Conservation (phyloP, 2,797 vertebrate genomes). For the Pseudochirops corinnae region DNA sequence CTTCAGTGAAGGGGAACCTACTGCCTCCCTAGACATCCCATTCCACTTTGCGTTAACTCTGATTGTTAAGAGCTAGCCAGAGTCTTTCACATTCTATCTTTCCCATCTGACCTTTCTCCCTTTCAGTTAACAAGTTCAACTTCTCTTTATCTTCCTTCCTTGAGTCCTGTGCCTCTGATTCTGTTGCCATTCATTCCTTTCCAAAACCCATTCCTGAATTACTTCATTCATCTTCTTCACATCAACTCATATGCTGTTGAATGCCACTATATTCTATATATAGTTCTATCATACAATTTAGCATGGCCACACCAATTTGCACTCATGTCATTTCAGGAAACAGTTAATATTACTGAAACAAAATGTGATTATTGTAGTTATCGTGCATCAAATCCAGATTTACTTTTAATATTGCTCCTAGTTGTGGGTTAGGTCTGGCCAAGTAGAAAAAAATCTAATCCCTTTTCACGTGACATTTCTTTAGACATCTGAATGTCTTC, state of each 20-base stretch:
- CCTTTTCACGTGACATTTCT: not conserved
- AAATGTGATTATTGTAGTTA: not conserved
- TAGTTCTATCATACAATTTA: not conserved
- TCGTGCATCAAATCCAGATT: not conserved
- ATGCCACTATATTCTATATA: not conserved
- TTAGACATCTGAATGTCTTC: not conserved
- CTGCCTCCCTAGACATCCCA: not conserved
- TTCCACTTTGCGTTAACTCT: not conserved
- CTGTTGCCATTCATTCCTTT: not conserved
- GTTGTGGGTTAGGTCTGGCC: not conserved
- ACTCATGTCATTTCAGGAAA: not conserved
- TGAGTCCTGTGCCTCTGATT: not conserved
- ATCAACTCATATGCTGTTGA: too few species aligned
- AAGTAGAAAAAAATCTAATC: not conserved
- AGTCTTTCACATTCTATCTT: not conserved
- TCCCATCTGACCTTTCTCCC: not conserved
- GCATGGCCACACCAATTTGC: not conserved
- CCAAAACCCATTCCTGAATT: not conserved
- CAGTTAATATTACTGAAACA: not conserved
- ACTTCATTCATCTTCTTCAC: not conserved
- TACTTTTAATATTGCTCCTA: not conserved
- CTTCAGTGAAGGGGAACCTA: not conserved
- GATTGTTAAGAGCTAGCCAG: not conserved
- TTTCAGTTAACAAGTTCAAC: not conserved
- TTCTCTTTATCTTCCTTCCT: not conserved